A percentile compares a stretch with the other conserved stretches of the same genome.
Conservation (phyloP, 2,797 vertebrate genomes). For the Pangasius sanitwongsei region DNA sequence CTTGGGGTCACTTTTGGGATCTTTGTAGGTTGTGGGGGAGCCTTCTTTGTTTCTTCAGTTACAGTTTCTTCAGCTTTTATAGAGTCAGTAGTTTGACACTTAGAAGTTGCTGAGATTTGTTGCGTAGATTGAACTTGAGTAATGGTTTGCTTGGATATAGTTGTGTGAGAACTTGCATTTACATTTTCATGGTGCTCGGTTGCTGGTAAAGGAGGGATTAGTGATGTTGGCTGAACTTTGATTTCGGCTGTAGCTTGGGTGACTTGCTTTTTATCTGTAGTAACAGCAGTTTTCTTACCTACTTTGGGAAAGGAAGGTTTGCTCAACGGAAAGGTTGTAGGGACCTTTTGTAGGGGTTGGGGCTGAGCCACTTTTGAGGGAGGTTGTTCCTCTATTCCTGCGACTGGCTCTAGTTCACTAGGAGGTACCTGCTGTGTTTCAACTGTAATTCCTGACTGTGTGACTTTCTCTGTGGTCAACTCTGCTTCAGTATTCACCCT, state of each 20-base stretch:
- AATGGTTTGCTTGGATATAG: conserved; percentile 62
- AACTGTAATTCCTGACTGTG: conserved; percentile 46
- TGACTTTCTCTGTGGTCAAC: conserved; percentile 36
- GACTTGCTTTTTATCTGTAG: conserved; percentile 62
- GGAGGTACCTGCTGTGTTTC: conserved; percentile 56
- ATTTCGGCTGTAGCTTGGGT: conserved; percentile 55
- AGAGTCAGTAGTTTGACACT: conserved; percentile 65
- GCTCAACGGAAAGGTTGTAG: conserved; percentile 54
- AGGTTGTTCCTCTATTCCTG: conserved; percentile 48
- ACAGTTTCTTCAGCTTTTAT: conserved; percentile 67
- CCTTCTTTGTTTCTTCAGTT: conserved; percentile 69
- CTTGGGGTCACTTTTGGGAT: conserved; percentile 76
- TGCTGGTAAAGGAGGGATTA: conserved; percentile 59
- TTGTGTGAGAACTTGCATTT: conserved; percentile 65
- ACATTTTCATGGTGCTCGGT: conserved; percentile 67
- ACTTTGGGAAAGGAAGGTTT: conserved; percentile 67
- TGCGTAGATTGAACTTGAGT: conserved; percentile 58
- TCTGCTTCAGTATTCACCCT: conserved; percentile 40
- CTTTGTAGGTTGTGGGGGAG: conserved; percentile 68
- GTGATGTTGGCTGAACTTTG: conserved; percentile 60
- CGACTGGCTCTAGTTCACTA: conserved; percentile 45
- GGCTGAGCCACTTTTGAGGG: conserved; percentile 62
- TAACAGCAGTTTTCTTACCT: conserved; percentile 69
- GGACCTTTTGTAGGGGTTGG: conserved; percentile 36
- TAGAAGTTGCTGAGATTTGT: conserved; percentile 59